Percentiles rank a stretch among this genome's conserved stretches.
These are phyloP conservation scores for Thymelicus lineola DNA, from an alignment of 2,888 invertebrate species.

Conservation along the genomic window DNA sequence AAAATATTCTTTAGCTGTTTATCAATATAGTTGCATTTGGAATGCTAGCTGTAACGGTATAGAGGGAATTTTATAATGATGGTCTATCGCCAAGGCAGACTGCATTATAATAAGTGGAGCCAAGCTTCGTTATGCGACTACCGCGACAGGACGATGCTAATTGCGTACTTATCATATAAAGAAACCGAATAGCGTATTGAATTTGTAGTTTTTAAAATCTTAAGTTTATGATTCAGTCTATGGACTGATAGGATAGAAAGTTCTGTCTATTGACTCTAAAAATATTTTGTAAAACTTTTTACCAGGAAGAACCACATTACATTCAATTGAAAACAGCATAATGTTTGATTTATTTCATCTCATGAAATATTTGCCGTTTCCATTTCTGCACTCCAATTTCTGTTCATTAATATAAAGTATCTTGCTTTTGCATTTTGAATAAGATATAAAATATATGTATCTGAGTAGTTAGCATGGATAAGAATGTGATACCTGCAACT, in stretches of 20 bases:
- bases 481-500: too few species aligned
- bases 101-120: constrained; percentile 45
- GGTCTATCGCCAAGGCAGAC: constrained; percentile 40
- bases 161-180: constrained; percentile 43
- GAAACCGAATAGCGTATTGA: constrained; percentile 15
- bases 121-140: constrained; percentile 48
- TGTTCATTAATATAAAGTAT: too few species aligned
- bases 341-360: too few species aligned
- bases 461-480: too few species aligned
- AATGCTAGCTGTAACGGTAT: constrained; percentile 23
- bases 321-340: not conserved
- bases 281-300: not conserved
- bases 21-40: constrained; percentile 28
- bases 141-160: constrained; percentile 45
- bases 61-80: constrained; percentile 46
- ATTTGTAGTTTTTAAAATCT: not conserved
- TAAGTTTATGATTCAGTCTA: not conserved
- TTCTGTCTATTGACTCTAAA: too few species aligned
- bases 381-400: too few species aligned
- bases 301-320: too few species aligned
- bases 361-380: too few species aligned
- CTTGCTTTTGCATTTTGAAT: too few species aligned
- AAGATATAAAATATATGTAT: too few species aligned
- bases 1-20: constrained; percentile 37
- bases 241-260: too few species aligned